Percentiles rank a stretch among this genome's conserved stretches.
These are phyloP conservation scores for Meloidogyne floridensis DNA, from an alignment of 1,140 invertebrate genomes.

Conservation along the genomic window DNA sequence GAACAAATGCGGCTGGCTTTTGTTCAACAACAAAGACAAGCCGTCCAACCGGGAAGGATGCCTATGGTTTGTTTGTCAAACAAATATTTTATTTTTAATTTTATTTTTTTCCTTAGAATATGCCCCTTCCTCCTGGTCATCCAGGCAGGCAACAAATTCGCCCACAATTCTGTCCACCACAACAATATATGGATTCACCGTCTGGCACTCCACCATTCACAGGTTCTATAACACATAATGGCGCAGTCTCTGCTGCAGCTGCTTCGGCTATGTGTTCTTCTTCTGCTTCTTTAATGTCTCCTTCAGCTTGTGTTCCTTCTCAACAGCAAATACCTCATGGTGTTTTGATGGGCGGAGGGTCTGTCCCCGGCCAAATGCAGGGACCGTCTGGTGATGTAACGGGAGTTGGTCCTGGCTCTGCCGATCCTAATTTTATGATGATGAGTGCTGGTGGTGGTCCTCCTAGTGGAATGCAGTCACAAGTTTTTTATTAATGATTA, in stretches of 20 bases:
- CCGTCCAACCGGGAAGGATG: slow-evolving; percentile 13
- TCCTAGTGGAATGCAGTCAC: background rate
- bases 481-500: background rate
- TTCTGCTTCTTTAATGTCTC: slow-evolving; percentile 33
- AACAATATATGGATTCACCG: slow-evolving; percentile 37
- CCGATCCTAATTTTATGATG: background rate
- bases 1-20: slow-evolving; percentile 24
- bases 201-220: slow-evolving; percentile 41
- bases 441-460: background rate
- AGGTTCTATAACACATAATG: slow-evolving; percentile 17
- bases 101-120: background rate
- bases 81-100: background rate
- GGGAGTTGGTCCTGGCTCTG: background rate
- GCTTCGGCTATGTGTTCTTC: slow-evolving; percentile 33
- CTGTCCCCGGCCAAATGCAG: background rate
- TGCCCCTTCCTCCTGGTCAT: background rate
- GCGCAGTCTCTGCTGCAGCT: slow-evolving; percentile 7
- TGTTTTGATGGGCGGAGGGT: background rate
- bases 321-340: background rate
- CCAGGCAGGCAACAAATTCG: slow-evolving; percentile 11
- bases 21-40: slow-evolving; percentile 6
- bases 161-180: slow-evolving; percentile 20
- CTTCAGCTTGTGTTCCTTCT: slow-evolving; percentile 9
- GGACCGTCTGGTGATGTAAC: background rate
- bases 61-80: background rate